Evolutionary conservation across 1,140 invertebrate species (phyloP), one percentile per base, ranked within the genome.

Genomic region (Cyrtorhinus lividipennis): DNA sequence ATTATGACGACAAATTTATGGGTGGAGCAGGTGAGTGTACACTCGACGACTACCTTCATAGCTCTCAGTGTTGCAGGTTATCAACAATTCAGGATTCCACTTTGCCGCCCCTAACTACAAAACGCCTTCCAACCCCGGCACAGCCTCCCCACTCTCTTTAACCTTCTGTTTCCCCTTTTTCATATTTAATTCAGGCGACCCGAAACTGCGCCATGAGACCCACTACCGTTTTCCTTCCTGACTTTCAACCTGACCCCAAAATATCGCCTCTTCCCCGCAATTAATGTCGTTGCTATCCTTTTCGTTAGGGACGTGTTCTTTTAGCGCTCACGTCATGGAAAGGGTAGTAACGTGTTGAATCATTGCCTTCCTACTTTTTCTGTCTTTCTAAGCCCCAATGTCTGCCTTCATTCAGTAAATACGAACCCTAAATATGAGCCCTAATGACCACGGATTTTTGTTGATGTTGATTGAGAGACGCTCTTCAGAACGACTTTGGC

Each of bases 1-100:
- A 91, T 92, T 69, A 93, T 95, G 89, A 95, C 92, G 63, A 95
- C 92, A 22, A 95, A 95, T 72, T 81, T 95, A 24, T 95, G 92
- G 92, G 88, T 95, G 65, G 87, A 94, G 74, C 91, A 87, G 80
- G 81, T 83, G 75, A 76, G 68, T 71, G 18, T 57, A 22, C 46
- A 57, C n/a, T n/a, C n/a, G n/a, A n/a, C n/a, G n/a, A n/a, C n/a
- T 15, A 22, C 3, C 15, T 59, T 59, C 25, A 59, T 59, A 59
- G 57, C 23, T 25, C 18, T 25, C 57, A 23, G 23, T 59, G 5
- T 59, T 27, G 25, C 13, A 8, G 25, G 13, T 2, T 13, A 25
- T 24, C 25, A 59, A 59, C 23, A 25, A 53, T 53, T 53, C 48
- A 53, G 20, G 48, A 5, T 53, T 53, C 48, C 48, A 15, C 12